Evolutionary conservation across 2,113 vertebrate species (phyloP).

Genomic region (rabbit (Oryctolagus cuniculus)): mOryCun1.1 NC_091439.1:98324501-98325000

Average conservation of each 20-base stretch:
- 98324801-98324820: conserved; percentile 24
- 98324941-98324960: conserved; percentile 63
- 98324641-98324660: conserved; percentile 25
- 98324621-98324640: conserved; percentile 30
- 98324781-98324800: conserved; percentile 31
- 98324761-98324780: conserved; percentile 16
- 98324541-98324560: conserved; percentile 77
- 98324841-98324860: conserved; percentile 46
- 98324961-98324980: background rate
- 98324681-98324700: background rate
- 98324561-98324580: conserved; percentile 62
- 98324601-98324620: conserved; percentile 57
- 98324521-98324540: conserved; percentile 80
- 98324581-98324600: conserved; percentile 62
- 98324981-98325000: conserved; percentile 9
- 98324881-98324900: conserved; percentile 68
- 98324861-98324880: conserved; percentile 56
- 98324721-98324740: background rate
- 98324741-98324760: conserved; percentile 33
- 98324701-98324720: conserved; percentile 15
- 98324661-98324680: conserved; percentile 36
- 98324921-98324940: conserved; percentile 68
- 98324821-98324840: conserved; percentile 55
- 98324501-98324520: conserved; percentile 70
- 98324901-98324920: conserved; percentile 51